Evolutionary conservation across 2,113 vertebrate genomes (phyloP).

Genomic region (Pluvialis apricaria): DNA sequence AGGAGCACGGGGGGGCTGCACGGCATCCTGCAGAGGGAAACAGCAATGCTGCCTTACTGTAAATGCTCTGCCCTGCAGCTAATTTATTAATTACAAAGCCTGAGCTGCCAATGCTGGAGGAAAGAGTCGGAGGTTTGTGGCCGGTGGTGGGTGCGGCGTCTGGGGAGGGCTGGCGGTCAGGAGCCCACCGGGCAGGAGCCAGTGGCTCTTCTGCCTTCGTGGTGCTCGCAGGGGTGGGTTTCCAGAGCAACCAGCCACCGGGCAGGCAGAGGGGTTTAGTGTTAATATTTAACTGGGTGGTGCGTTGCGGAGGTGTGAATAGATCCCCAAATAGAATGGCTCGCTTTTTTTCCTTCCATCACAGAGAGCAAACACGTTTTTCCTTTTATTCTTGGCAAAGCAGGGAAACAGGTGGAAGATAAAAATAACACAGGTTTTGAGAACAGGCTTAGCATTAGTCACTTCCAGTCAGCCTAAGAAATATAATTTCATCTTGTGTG

Average conservation of each 20-base stretch:
- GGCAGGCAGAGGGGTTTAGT: neutral
- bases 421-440: neutral
- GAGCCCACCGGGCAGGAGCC: no score
- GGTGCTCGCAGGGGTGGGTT: fast-evolving
- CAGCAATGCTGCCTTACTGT: fast-evolving
- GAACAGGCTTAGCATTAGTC: neutral
- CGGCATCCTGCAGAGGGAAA: conserved; percentile 72
- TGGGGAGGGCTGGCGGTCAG: neutral
- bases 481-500: neutral
- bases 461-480: neutral
- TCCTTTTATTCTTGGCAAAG: neutral
- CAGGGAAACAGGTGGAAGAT: neutral
- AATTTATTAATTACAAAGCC: neutral
- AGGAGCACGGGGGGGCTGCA: conserved; percentile 70
- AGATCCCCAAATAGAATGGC: neutral
- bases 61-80: fast-evolving
- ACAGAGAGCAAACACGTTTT: neutral
- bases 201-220: fast-evolving
- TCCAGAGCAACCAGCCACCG: neutral
- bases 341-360: neutral
- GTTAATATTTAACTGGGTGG: neutral
- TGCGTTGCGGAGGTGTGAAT: neutral
- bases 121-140: fast-evolving
- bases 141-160: neutral
- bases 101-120: neutral